Percentiles rank a stretch among this genome's conserved stretches.
Conservation (phyloP, 2,113 vertebrate genomes). For the Leucoraja erinaceus region DNA sequence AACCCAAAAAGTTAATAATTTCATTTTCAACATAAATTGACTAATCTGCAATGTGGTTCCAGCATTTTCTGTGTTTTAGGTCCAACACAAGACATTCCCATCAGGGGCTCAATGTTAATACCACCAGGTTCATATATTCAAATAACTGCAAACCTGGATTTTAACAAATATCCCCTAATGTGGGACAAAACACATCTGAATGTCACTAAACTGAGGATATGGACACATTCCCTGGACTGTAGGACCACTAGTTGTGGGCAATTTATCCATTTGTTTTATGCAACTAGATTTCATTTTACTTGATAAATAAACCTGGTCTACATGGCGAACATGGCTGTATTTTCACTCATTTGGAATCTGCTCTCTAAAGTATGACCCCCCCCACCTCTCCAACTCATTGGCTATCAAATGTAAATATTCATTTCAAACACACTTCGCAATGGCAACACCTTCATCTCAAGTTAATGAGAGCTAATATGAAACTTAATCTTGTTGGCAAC, state of each 20-base stretch:
- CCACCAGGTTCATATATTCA: neutral
- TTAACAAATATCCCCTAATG: neutral
- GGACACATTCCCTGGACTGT: neutral
- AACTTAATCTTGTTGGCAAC: neutral
- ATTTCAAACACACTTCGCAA: neutral
- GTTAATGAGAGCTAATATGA: neutral
- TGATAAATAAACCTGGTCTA: neutral
- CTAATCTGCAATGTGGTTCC: too few species aligned
- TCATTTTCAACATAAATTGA: too few species aligned
- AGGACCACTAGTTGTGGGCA: neutral
- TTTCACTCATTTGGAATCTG: neutral
- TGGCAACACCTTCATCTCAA: neutral
- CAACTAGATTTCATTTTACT: neutral
- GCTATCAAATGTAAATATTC: neutral
- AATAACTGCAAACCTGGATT: neutral
- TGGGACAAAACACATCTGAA: neutral
- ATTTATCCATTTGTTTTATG: neutral
- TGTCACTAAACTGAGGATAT: neutral
- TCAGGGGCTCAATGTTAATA: neutral
- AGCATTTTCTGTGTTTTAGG: too few species aligned
- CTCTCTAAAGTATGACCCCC: neutral
- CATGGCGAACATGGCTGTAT: neutral
- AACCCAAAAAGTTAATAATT: too few species aligned
- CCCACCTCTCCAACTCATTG: neutral
- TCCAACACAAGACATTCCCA: too few species aligned